These are phyloP conservation scores for Aphrocallistes beatrix DNA, from an alignment of 37 sponge, comb jelly and placozoan genomes.

Conservation along the genomic window DNA sequence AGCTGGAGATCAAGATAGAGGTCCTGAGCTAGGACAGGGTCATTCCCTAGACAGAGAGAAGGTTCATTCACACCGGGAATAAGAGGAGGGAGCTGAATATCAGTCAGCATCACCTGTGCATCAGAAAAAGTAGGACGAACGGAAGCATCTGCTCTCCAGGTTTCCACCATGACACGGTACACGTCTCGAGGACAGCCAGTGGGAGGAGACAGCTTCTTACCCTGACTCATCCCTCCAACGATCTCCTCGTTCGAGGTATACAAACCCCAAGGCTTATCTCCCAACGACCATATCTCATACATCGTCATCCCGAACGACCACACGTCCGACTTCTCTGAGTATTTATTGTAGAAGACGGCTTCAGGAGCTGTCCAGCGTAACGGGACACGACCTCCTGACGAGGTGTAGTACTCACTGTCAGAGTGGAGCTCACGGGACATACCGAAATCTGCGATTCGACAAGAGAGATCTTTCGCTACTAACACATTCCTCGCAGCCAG, in stretches of 20 bases:
- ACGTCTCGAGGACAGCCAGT: conserved; percentile 11
- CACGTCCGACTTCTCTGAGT: conserved; percentile 11
- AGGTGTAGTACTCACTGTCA: conserved; percentile 10
- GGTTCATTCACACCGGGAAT: too few relatives aligned
- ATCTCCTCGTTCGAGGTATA: neutral
- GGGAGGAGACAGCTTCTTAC: conserved; percentile 1
- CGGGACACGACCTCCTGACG: neutral
- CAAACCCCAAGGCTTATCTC: neutral
- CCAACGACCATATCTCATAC: neutral
- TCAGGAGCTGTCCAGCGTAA: conserved; percentile 2
- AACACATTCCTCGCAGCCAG: neutral
- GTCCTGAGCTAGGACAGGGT: too few relatives aligned
- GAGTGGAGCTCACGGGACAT: neutral
- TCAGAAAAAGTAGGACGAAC: neutral
- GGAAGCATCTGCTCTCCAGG: neutral
- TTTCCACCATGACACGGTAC: conserved; percentile 5
- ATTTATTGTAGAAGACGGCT: neutral
- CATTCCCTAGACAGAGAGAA: too few relatives aligned
- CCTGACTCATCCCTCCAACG: neutral
- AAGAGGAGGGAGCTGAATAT: neutral
- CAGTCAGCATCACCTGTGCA: neutral
- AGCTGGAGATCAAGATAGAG: too few relatives aligned
- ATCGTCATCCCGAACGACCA: conserved; percentile 6
- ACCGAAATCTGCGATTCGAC: neutral
- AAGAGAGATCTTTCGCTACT: neutral